phyloP scores from a whole-genome alignment of 2,888 invertebrate genomes.

The Nemoura dubitans region DNA sequence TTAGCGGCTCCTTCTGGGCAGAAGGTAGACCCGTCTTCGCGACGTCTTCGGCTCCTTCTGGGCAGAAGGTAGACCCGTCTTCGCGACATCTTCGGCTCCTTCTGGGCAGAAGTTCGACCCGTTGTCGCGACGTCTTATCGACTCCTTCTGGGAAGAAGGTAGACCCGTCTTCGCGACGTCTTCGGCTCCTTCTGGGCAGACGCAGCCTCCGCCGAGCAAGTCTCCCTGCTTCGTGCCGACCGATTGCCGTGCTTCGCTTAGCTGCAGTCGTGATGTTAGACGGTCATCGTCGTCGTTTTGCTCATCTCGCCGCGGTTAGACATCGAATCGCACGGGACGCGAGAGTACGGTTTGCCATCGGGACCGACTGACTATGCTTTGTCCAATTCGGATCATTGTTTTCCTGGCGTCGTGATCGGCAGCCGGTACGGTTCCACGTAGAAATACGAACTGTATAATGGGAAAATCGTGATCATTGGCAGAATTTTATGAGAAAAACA shows the following conservation, averaged over 20 bases:
- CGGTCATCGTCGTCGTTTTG: neutral
- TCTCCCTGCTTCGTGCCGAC: neutral
- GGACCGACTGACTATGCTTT: neutral
- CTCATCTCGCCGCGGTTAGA: neutral
- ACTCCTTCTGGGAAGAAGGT: no score
- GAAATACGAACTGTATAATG: neutral
- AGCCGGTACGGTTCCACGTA: neutral
- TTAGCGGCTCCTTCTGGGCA: no score
- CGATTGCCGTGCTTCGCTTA: neutral
- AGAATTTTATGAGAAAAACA: neutral
- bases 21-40: no score
- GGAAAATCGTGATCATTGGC: neutral
- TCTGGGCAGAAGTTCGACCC: no score
- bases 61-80: no score
- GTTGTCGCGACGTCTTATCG: no score
- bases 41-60: no score
- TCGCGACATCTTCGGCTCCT: no score
- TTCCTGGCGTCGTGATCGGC: neutral
- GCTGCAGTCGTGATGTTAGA: neutral
- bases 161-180: no score
- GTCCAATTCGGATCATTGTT: neutral
- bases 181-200: no score
- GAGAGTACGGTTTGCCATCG: neutral
- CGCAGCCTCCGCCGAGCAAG: neutral
- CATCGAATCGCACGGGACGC: neutral